Conservation (phyloP, 2,113 vertebrate genomes). For the Calidris pygmaea region DNA sequence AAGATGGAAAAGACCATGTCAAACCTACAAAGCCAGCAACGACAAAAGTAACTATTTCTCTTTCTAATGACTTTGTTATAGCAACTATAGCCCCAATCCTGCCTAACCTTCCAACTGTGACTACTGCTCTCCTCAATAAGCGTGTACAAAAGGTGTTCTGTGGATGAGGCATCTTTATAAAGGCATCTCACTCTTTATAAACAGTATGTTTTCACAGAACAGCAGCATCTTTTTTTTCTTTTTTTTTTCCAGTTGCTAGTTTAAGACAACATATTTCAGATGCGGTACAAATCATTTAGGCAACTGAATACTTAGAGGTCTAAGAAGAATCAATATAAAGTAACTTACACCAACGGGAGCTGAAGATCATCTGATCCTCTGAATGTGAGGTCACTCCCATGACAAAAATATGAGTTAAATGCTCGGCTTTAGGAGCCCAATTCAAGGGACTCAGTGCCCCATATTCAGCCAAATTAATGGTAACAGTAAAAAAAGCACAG, state of each 20-base stretch:
- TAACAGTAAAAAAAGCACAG: neutral
- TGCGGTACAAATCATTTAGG: accelerated
- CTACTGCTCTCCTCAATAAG: neutral
- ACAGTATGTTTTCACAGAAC: neutral
- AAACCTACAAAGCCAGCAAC: neutral
- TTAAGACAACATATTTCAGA: neutral
- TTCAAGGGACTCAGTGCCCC: neutral
- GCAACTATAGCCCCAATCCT: neutral
- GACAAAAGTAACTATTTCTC: neutral
- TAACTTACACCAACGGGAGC: neutral
- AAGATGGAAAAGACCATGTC: neutral
- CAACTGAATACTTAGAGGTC: neutral
- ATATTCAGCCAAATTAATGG: neutral
- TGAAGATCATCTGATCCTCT: neutral
- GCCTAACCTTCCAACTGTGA: neutral
- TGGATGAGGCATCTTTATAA: neutral
- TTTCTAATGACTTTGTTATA: neutral
- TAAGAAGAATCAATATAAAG: neutral
- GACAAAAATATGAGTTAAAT: neutral
- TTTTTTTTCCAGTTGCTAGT: neutral
- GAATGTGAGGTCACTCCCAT: neutral
- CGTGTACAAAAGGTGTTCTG: neutral
- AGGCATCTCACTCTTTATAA: neutral
- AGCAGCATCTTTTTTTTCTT: neutral
- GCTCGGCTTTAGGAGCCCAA: neutral